Base-by-base conservation (phyloP, 2,888 invertebrate genomes). In the Drosophila maculinotata region DNA sequence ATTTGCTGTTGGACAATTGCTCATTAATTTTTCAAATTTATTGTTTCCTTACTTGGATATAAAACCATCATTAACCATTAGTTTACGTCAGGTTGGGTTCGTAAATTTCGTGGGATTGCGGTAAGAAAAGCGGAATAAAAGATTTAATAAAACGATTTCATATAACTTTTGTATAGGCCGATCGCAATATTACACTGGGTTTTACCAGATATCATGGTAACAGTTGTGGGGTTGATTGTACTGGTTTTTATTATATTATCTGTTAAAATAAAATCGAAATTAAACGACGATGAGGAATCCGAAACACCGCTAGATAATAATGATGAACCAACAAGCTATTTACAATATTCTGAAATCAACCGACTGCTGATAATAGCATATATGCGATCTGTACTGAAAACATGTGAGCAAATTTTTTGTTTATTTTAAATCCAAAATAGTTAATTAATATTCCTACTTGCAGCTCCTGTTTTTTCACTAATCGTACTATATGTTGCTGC, bases 381-480 rank as follows among this genome's bases (percentile, higher is more conserved):
- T 44, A 49, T 87, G 9, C 53, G 48, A 57, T 60, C 68, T 4
- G 33, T 80, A 1, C 4, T 82, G 10, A 77, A 45, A 23, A 66
- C 81, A 48, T 72, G 82, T 82, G 45, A 77, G 59, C 39, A 36
- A 8, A 1, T 17, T 12, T 3, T 35, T 1, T 7, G 10, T 1
- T 1, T n/a, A 8, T 8, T 1, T n/a, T 8, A 8, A 12, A 15
- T 0, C 3, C 2, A 8, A 23, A 8, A 28, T n/a, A 23, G 33
- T 28, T 12, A n/a, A 26, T 8, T 2, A 17, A 17, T 17, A n/a
- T 28, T 31, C 9, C 10, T 14, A 14, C 1, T 9, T 36, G 3
- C 35, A 82, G 82, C 87, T 33, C 82, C 85, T 0, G 44, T 82
- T 9, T 80, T 80, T 51, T 48, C 78, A 0, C 26, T 82, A 1